Evolutionary conservation across 2,113 vertebrate species (phyloP).

Genomic region (Dendropsophus ebraccatus): DNA sequence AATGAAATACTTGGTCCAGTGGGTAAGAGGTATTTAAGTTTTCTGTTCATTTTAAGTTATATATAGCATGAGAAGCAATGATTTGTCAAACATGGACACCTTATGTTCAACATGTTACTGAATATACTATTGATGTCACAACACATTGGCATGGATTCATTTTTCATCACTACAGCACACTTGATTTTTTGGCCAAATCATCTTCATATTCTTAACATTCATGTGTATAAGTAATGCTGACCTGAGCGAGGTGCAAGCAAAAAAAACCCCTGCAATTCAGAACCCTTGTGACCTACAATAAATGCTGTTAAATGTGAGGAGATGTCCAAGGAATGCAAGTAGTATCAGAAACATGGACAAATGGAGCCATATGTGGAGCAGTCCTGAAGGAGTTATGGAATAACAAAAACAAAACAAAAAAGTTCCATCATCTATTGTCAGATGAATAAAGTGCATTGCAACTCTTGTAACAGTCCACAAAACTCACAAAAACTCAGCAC

Average conservation of each 20-base stretch:
- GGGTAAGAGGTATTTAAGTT: neutral
- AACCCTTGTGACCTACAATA: neutral
- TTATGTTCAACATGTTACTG: neutral
- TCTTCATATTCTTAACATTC: neutral
- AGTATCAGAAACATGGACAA: neutral
- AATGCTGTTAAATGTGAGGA: neutral
- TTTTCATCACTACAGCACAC: neutral
- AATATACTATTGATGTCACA: neutral
- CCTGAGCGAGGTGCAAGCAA: constrained; percentile 5
- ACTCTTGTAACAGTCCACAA: constrained; percentile 80
- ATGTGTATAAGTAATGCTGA: neutral
- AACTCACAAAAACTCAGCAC: constrained; percentile 70
- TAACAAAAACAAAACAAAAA: constrained; percentile 71
- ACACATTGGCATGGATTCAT: neutral
- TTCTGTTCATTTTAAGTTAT: neutral
- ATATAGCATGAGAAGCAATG: neutral
- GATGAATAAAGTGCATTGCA: constrained; percentile 91
- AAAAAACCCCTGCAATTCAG: neutral
- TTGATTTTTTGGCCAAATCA: neutral
- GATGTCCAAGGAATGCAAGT: constrained; percentile 40
- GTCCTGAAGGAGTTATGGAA: constrained; percentile 73
- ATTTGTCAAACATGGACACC: neutral
- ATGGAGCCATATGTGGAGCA: constrained; percentile 34
- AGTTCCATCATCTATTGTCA: constrained; percentile 79
- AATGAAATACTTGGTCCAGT: constrained; percentile 5